Evolutionary conservation across 2,797 vertebrate species (phyloP).

Genomic region (Neolamprologus multifasciatus): DNA sequence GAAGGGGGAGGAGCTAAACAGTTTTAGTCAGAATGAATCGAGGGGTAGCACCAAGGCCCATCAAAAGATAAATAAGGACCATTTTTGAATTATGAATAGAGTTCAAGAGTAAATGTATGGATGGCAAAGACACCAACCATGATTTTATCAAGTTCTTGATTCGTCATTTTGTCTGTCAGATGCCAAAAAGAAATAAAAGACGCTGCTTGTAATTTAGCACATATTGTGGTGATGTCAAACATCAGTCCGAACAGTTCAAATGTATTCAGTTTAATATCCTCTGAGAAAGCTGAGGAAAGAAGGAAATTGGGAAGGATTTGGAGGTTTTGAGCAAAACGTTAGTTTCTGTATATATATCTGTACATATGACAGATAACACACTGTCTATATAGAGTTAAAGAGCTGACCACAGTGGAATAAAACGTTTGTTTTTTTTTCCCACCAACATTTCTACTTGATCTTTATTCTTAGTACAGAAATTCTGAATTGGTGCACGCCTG

Average conservation of each 20-base stretch:
- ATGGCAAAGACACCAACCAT: not conserved
- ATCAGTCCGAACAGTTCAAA: not conserved
- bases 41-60: not conserved
- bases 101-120: not conserved
- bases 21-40: fast-evolving
- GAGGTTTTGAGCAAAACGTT: not conserved
- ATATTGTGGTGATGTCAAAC: not conserved
- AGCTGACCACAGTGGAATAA: not conserved
- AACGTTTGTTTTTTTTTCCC: not conserved
- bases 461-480: not conserved
- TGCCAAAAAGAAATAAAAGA: not conserved
- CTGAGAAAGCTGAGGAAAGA: not conserved
- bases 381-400: not conserved
- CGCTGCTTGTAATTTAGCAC: not conserved
- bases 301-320: not conserved
- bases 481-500: not conserved
- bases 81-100: not conserved
- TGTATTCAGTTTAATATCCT: not conserved
- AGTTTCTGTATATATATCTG: not conserved
- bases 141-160: not conserved
- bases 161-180: not conserved
- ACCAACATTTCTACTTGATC: not conserved
- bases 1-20: not conserved
- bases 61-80: not conserved
- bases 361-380: not conserved